Evolutionary conservation across 2,888 invertebrate species (phyloP), one percentile per base, ranked within the genome.

Genomic region (Drosophila demipolita): DNA sequence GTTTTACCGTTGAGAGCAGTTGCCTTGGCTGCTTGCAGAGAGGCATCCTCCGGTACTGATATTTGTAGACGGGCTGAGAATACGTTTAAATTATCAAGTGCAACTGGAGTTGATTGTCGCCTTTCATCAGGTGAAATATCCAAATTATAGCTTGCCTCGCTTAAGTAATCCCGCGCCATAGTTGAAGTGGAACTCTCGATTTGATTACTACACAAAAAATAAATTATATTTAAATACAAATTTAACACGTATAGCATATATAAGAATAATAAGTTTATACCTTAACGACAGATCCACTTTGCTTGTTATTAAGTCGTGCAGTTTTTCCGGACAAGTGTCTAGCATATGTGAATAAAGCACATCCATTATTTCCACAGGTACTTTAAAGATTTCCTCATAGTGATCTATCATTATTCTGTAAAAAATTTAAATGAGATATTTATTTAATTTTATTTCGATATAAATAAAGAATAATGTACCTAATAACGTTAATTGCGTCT

Each of bases 401-500:
- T 96, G 95, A 89, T 96, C 96, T 72, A 97, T 96, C 93, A 97
- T 94, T 64, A 95, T 95, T 80, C 93, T 93, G 55, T 67, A 69
- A 33, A 33, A 59, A 73, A 50, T 49, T 40, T 8, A 32, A 38
- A 12, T 7, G 17, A 3, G 1, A 26, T 6, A 54, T 36, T 17
- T 11, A 57, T n/a, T n/a, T 20, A 42, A 8, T 5, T n/a, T 0
- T 26, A 17, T 15, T 26, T 55, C 4, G 17, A 55, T 20, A 33
- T 33, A 12, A 15, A 12, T 52, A 7, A 8, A 8, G 8, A 15
- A 8, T 23, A 17, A 7, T 57, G 15, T 69, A 94, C 68, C 97
- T 95, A 23, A 98, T 96, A 58, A 98, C 97, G 93, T 97, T 98
- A 91, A 98, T 99, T 67, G 98, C 96, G 92, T 98, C 98, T 52